A percentile compares a stretch with the other conserved stretches of the same genome.
Conservation (phyloP, 2,113 vertebrate species). For the Labeo catla region DNA sequence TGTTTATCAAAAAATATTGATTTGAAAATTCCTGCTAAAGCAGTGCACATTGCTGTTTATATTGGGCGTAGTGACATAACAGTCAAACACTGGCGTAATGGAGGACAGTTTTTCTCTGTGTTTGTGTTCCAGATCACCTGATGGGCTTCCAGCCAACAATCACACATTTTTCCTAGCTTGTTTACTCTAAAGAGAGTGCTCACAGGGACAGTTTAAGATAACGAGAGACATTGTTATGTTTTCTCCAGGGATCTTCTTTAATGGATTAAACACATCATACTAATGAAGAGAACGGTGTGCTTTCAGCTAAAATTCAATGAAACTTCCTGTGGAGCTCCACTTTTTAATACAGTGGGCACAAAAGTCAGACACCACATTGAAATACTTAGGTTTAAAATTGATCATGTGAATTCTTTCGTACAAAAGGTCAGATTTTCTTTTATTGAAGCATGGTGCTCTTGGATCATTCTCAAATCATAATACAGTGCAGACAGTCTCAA, state of each 20-base stretch:
- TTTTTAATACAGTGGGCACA: background rate
- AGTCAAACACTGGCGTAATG: background rate
- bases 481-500: background rate
- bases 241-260: background rate
- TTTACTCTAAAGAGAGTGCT: slow-evolving; percentile 15
- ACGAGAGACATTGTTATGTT: background rate
- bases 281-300: background rate
- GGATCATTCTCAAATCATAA: slow-evolving; percentile 6
- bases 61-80: background rate
- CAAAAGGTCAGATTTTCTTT: background rate
- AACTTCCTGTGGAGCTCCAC: background rate
- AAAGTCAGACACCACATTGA: background rate
- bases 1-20: background rate
- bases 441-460: background rate
- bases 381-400: background rate
- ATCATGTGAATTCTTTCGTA: background rate
- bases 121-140: slow-evolving; percentile 17
- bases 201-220: background rate
- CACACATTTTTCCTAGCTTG: background rate
- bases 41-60: background rate
- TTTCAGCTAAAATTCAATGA: background rate
- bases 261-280: background rate
- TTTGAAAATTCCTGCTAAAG: background rate
- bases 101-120: background rate
- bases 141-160: background rate